These are phyloP conservation scores for Morpho deidamia DNA, from an alignment of 2,888 invertebrate species.

Conservation along the genomic window DNA sequence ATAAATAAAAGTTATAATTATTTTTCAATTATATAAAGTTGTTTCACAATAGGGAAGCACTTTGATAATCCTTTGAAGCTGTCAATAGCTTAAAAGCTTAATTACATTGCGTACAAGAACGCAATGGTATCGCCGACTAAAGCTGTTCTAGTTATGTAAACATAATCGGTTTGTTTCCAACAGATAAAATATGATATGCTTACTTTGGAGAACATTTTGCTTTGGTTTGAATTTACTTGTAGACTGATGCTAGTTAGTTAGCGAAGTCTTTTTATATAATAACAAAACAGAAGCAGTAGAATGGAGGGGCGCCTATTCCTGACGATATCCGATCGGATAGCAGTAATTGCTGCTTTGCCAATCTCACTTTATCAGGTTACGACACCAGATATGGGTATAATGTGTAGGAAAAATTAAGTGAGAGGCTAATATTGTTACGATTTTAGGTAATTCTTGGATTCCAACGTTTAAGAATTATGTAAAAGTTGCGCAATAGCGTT, in stretches of 20 bases:
- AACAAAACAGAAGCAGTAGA: conserved; percentile 59
- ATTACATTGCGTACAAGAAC: not conserved
- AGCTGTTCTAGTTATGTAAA: conserved; percentile 10
- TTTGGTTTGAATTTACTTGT: conserved; percentile 61
- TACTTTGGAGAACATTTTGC: conserved; percentile 76
- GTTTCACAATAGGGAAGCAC: not conserved
- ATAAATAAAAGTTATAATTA: not conserved
- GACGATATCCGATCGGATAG: conserved; percentile 72
- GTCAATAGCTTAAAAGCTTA: conserved; percentile 5
- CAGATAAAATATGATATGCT: conserved; percentile 29
- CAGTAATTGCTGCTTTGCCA: conserved; percentile 69
- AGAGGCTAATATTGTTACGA: conserved; percentile 29
- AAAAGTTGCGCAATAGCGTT: conserved; percentile 4
- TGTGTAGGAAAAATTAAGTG: conserved; percentile 49
- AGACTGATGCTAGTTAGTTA: conserved; percentile 64
- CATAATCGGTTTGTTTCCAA: not conserved
- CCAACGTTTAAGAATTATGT: conserved; percentile 1
- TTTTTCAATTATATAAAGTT: not conserved
- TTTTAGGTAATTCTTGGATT: conserved; percentile 6
- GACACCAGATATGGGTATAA: conserved; percentile 56
- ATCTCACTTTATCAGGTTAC: conserved; percentile 68
- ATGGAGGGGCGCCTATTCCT: conserved; percentile 66
- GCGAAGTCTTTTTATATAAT: conserved; percentile 74
- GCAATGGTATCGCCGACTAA: conserved; percentile 1
- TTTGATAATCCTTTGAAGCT: not conserved